Conservation (phyloP, 2,113 vertebrate genomes). For the Heloderma charlesbogerti region DNA sequence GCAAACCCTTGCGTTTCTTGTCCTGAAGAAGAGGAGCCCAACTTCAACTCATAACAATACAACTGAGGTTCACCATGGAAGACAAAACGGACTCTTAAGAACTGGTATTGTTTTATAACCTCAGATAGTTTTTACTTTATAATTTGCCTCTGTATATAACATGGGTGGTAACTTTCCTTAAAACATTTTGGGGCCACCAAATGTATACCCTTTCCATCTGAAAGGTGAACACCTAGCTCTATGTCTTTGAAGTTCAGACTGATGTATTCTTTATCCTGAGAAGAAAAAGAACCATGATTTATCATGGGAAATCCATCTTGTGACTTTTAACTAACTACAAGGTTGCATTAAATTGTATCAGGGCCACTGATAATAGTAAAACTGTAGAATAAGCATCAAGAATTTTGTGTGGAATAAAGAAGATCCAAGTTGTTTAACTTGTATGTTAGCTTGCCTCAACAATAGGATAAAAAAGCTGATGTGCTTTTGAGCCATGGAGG, state of each 20-base stretch:
- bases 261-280: background rate
- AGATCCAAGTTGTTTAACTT: background rate
- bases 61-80: background rate
- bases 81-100: background rate
- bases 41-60: background rate
- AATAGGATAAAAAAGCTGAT: background rate
- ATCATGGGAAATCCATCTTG: too few species aligned
- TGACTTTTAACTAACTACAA: constrained; percentile 28
- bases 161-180: background rate
- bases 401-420: constrained; percentile 9
- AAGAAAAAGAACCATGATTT: background rate
- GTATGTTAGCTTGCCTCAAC: background rate
- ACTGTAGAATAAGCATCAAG: background rate
- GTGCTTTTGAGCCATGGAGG: background rate
- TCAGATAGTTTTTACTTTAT: background rate
- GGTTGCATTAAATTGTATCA: background rate
- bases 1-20: background rate
- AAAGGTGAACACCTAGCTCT: background rate
- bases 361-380: background rate
- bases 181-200: background rate
- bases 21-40: too few species aligned
- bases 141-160: background rate
- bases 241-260: background rate
- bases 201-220: too few species aligned
- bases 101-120: background rate